Percentiles rank a stretch among this genome's conserved stretches.
Evolutionary conservation across 2,797 vertebrate genomes (phyloP).

Genomic region (Babyrousa celebensis): DNA sequence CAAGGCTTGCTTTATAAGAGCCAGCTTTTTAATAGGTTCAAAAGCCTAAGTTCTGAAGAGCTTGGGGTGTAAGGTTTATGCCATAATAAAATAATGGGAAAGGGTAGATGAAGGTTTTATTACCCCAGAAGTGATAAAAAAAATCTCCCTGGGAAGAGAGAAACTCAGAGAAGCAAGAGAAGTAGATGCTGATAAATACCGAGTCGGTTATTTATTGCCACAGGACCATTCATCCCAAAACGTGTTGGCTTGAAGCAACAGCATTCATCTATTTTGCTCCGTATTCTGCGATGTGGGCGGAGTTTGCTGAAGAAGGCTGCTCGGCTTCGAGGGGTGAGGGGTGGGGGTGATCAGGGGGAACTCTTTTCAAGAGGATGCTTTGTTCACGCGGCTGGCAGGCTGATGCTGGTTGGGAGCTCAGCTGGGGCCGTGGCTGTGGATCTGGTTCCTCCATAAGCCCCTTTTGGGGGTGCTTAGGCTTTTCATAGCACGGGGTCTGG

Average conservation of each 20-base stretch:
- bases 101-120: slow-evolving; percentile 41
- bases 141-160: slow-evolving; percentile 28
- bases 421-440: neutral
- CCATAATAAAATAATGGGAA: slow-evolving; percentile 60
- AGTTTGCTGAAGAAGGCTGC: neutral
- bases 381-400: neutral
- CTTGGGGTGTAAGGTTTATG: slow-evolving; percentile 59
- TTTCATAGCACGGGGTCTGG: neutral
- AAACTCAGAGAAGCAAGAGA: neutral
- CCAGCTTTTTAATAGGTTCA: slow-evolving; percentile 20
- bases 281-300: neutral
- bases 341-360: too few species aligned
- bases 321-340: too few species aligned
- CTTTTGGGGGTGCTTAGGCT: neutral
- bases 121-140: neutral
- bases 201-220: neutral
- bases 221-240: neutral
- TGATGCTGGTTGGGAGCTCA: neutral
- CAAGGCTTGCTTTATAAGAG: slow-evolving; percentile 39
- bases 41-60: slow-evolving; percentile 50
- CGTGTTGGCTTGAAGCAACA: neutral
- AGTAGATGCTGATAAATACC: neutral
- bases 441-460: neutral
- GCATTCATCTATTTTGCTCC: neutral
- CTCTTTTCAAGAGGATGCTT: neutral